A percentile compares a stretch with the other conserved stretches of the same genome.
Evolutionary conservation across 2,113 vertebrate genomes (phyloP).

Genomic region (Callospermophilus lateralis): DNA sequence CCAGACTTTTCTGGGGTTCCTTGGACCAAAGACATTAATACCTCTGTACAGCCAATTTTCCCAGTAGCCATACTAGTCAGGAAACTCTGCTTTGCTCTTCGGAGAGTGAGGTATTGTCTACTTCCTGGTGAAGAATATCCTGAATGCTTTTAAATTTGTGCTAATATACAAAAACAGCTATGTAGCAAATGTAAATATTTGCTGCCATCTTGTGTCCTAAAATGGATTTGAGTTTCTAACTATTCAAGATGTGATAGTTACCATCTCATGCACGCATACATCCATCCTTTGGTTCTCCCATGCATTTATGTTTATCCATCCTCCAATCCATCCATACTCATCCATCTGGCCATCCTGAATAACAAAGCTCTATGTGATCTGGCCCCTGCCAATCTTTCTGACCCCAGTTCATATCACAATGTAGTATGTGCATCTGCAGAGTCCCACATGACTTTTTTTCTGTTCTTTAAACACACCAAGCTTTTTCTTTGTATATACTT

Average conservation of each 20-base stretch:
- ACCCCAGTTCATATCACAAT: not conserved
- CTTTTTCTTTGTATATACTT: not conserved
- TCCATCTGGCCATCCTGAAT: not conserved
- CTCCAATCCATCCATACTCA: not conserved
- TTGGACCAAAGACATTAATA: not conserved
- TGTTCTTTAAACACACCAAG: not conserved
- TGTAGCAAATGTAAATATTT: not conserved
- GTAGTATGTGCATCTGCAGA: not conserved
- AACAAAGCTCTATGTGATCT: not conserved
- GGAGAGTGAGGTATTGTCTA: not conserved
- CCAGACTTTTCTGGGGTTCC: not conserved
- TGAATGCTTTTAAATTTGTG: not conserved
- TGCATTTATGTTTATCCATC: not conserved
- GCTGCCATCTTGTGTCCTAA: conserved; percentile 50
- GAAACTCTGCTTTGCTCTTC: not conserved
- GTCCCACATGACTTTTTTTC: not conserved
- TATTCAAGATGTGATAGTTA: not conserved
- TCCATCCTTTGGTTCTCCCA: not conserved
- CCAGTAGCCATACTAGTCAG: not conserved
- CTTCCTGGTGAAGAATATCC: not conserved
- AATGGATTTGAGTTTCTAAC: not conserved
- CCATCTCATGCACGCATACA: not conserved
- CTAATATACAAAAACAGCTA: rapidly evolving
- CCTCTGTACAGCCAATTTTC: not conserved
- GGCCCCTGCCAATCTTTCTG: not conserved